Conservation (phyloP, 2,888 invertebrate species). For the Tribolium freemani region DNA sequence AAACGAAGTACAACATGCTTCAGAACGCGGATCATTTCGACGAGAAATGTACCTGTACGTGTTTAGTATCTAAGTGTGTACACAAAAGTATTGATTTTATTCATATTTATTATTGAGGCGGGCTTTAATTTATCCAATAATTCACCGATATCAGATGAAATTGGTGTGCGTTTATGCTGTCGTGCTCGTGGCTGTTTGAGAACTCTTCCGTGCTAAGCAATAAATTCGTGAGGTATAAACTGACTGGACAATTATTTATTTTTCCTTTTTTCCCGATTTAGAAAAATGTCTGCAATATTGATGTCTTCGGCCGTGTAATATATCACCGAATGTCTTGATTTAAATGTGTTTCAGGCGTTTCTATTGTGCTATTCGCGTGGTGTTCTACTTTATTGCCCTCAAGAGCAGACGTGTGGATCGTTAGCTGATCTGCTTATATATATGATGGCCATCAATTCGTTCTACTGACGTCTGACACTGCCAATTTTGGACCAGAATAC, state of each 20-base stretch:
- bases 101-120: not conserved
- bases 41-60: not conserved
- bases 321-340: slow-evolving; percentile 51
- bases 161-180: not conserved
- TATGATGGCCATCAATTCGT: slow-evolving; percentile 45
- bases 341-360: slow-evolving; percentile 50
- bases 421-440: slow-evolving; percentile 48
- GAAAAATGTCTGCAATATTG: slow-evolving; percentile 33
- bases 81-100: not conserved
- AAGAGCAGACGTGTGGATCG: slow-evolving; percentile 44
- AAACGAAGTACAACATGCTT: no score
- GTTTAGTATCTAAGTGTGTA: not conserved
- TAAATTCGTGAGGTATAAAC: slow-evolving; percentile 28
- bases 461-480: slow-evolving; percentile 32
- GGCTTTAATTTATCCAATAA: slow-evolving; percentile 17
- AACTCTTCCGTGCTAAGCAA: slow-evolving; percentile 9
- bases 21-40: no score
- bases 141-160: slow-evolving; percentile 23
- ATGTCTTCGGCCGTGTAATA: slow-evolving; percentile 35
- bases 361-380: slow-evolving; percentile 45
- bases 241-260: slow-evolving; percentile 24
- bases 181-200: not conserved
- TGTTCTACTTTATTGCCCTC: slow-evolving; percentile 50
- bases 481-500: slow-evolving; percentile 30
- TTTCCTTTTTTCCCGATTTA: slow-evolving; percentile 22